These are phyloP conservation scores for Tribolium madens DNA, from an alignment of 1,140 invertebrate genomes.

Conservation along the genomic window DNA sequence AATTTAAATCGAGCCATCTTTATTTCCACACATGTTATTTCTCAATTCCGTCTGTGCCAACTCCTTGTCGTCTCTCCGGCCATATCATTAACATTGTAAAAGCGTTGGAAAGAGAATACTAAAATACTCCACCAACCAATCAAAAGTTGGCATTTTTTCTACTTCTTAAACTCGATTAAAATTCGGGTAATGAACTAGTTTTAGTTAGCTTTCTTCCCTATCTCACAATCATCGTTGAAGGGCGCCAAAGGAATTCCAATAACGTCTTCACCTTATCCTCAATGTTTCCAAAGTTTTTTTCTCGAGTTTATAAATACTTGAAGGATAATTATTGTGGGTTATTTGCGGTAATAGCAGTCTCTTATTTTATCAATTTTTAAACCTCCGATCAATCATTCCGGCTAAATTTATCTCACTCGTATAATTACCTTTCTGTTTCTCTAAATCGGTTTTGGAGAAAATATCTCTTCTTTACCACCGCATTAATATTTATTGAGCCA, in stretches of 20 bases:
- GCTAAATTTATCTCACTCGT: too few relatives aligned
- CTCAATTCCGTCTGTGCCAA: not conserved
- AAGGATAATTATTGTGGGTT: too few relatives aligned
- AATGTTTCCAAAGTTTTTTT: not conserved
- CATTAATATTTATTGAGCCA: conserved; percentile 38
- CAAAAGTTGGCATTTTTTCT: too few relatives aligned
- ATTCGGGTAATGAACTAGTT: too few relatives aligned
- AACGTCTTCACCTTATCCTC: not conserved
- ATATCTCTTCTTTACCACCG: not conserved
- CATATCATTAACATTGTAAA: not conserved
- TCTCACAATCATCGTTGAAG: not conserved
- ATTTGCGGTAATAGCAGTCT: too few relatives aligned
- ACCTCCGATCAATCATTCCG: too few relatives aligned
- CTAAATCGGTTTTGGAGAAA: not conserved
- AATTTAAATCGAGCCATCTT: not conserved
- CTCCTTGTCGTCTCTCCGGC: not conserved
- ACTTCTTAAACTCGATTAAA: too few relatives aligned
- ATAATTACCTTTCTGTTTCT: too few relatives aligned
- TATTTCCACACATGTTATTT: not conserved
- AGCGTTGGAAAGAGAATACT: not conserved
- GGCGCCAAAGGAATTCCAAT: not conserved
- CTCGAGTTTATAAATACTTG: too few relatives aligned
- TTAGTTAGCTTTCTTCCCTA: too few relatives aligned
- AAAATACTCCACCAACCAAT: not conserved
- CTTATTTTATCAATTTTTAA: too few relatives aligned